A percentile compares a stretch with the other conserved stretches of the same genome.
These are phyloP conservation scores for Choloepus hoffmanni DNA, from an alignment of 2,113 vertebrate species.

Conservation along the genomic window DNA sequence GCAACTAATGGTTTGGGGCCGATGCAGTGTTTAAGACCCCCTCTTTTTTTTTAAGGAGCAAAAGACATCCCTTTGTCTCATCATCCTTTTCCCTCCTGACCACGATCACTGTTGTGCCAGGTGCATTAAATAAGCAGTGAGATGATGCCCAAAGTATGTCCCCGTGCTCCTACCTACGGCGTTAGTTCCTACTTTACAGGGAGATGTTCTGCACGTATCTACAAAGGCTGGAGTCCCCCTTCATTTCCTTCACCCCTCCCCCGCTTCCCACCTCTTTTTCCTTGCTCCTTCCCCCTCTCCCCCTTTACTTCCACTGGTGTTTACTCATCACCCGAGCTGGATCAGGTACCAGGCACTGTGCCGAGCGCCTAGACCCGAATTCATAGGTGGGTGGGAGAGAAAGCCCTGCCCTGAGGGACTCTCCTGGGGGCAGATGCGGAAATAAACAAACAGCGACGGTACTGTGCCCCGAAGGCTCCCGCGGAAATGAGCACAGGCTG, in stretches of 20 bases:
- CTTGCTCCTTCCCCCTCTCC: neutral
- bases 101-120: neutral
- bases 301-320: neutral
- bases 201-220: neutral
- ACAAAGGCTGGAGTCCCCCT: neutral
- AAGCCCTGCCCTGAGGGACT: neutral
- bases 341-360: conserved; percentile 21
- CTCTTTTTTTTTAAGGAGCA: neutral
- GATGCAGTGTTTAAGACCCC: neutral
- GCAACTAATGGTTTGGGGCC: neutral
- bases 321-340: conserved; percentile 59
- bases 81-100: neutral
- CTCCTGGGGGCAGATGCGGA: conserved; percentile 51
- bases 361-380: conserved; percentile 24
- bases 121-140: neutral
- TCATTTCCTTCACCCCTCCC: neutral
- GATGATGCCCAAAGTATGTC: too few species aligned
- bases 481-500: conserved; percentile 48
- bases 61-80: neutral
- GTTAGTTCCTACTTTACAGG: neutral
- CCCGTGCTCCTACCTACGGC: fast-evolving
- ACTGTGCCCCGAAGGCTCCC: neutral
- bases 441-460: conserved; percentile 47
- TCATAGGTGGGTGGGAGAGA: conserved; percentile 53
- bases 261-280: too few species aligned